A percentile compares a stretch with the other conserved stretches of the same genome.
phyloP scores from a whole-genome alignment of 2,113 vertebrate genomes.

The Saimiri boliviensis region DNA sequence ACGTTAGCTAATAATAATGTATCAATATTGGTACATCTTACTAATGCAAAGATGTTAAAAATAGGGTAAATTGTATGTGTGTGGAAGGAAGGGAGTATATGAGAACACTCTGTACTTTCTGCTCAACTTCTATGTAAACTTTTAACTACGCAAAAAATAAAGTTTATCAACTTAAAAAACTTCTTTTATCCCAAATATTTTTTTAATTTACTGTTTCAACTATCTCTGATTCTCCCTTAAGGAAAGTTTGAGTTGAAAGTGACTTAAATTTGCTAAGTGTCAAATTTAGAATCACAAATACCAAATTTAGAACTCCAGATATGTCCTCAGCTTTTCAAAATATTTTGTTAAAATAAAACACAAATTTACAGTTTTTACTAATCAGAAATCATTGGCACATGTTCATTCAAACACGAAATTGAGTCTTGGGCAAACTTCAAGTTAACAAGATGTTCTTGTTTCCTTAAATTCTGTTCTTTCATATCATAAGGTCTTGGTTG shows the following conservation, averaged over 20 bases:
- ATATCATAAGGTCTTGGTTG: background rate
- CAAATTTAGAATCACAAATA: background rate
- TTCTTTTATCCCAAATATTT: background rate
- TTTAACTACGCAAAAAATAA: background rate
- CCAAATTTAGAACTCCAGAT: background rate
- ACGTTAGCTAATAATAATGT: background rate
- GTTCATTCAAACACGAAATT: background rate
- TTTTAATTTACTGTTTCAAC: background rate
- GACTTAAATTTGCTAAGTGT: slow-evolving; percentile 15
- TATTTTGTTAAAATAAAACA: background rate
- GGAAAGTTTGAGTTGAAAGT: slow-evolving; percentile 44
- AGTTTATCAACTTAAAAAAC: background rate
- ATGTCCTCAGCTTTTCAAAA: background rate
- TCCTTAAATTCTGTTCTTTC: background rate
- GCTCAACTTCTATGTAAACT: background rate
- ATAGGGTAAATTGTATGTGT: background rate
- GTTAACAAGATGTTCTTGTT: background rate
- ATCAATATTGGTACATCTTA: background rate
- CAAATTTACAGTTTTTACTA: background rate
- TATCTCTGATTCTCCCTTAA: background rate
- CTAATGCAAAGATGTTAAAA: background rate
- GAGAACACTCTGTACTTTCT: background rate
- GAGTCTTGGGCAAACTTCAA: background rate
- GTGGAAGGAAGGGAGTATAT: background rate
- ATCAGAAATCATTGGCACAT: background rate